Percentiles rank a stretch among this genome's conserved stretches.
These are phyloP conservation scores for Ceratoteleas bidentatus DNA, from an alignment of 1,140 invertebrate species.

Conservation along the genomic window DNA sequence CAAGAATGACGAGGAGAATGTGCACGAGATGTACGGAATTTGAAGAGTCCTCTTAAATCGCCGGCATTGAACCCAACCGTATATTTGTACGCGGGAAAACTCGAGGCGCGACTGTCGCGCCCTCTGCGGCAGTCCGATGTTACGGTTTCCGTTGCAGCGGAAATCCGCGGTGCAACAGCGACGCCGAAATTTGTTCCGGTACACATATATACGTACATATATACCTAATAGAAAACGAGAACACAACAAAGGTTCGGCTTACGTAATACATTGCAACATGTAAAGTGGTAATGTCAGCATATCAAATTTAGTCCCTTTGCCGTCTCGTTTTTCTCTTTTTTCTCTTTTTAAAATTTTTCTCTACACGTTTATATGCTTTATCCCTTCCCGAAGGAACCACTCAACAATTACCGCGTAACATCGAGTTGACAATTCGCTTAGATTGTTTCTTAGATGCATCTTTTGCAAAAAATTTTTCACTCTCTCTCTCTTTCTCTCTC, in stretches of 20 bases:
- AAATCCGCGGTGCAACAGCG: background rate
- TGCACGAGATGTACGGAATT: background rate
- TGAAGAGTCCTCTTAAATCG: slow-evolving; percentile 59
- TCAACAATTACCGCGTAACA: too few species aligned
- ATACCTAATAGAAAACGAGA: slow-evolving; percentile 81
- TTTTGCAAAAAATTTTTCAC: too few species aligned
- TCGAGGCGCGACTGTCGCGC: too few species aligned
- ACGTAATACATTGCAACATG: slow-evolving; percentile 79
- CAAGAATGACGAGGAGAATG: too few species aligned
- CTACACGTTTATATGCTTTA: slow-evolving; percentile 22
- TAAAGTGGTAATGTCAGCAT: slow-evolving; percentile 77
- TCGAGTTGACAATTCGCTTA: too few species aligned
- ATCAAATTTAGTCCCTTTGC: slow-evolving; percentile 67
- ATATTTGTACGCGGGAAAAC: too few species aligned
- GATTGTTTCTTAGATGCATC: too few species aligned
- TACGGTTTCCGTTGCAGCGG: background rate
- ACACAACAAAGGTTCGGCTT: slow-evolving; percentile 80
- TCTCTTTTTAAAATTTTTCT: slow-evolving; percentile 57
- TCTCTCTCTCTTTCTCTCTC: too few species aligned
- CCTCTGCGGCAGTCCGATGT: too few species aligned
- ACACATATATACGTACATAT: slow-evolving; percentile 65
- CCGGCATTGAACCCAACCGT: slow-evolving; percentile 67
- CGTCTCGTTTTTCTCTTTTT: slow-evolving; percentile 25
- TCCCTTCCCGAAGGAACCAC: too few species aligned
- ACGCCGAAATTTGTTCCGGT: slow-evolving; percentile 19